Base-by-base conservation (phyloP, 2,797 vertebrate species). In the Tadarida brasiliensis region DNA sequence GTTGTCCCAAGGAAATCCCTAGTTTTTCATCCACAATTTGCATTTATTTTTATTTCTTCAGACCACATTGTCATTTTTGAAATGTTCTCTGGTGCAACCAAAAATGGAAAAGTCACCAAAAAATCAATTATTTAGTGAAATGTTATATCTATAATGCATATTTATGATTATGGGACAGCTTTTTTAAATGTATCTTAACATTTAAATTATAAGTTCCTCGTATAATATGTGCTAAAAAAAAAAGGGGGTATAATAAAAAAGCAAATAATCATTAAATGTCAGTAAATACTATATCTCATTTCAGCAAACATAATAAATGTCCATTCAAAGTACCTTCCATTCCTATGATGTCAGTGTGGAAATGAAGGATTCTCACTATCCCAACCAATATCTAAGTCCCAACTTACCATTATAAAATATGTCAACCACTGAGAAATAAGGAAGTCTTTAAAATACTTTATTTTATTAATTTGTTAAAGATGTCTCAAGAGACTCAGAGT, bases 131-230 rank as follows among this genome's bases (percentile, higher is more conserved):
- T 85, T 47, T 20, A 24, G 26, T 85, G 81, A 93, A 77, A 47
- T 61, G 17, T 65, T 70, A 6, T 73, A 26, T n/a, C 59, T 91
- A 2, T 81, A 11, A 70, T 47, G 11, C 54, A 91, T 80, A 81
- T 82, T 84, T 85, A 88, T 77, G n/a, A 87, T 57, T 54, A 63
- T 3, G 78, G 28, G n/a, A 47, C 65, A 76, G 44, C 68, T 51
- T 95, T 97, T 96, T 71, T 76, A 44, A 44, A 44, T 77, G 77
- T 47, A 63, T 59, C 20, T 83, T 94, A 93, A 89, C 28, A 35
- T 63, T 84, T 95, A 87, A 93, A 33, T 88, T 51, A 24, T 70
- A 81, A 87, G n/a, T 81, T 71, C 30, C 56, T 70, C 35, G 28
- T 24, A 17, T 73, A 61, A 61, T 93, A 49, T 57, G 57, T 93